Base-by-base conservation (phyloP, 2,113 vertebrate genomes). In the Azemiops feae region DNA sequence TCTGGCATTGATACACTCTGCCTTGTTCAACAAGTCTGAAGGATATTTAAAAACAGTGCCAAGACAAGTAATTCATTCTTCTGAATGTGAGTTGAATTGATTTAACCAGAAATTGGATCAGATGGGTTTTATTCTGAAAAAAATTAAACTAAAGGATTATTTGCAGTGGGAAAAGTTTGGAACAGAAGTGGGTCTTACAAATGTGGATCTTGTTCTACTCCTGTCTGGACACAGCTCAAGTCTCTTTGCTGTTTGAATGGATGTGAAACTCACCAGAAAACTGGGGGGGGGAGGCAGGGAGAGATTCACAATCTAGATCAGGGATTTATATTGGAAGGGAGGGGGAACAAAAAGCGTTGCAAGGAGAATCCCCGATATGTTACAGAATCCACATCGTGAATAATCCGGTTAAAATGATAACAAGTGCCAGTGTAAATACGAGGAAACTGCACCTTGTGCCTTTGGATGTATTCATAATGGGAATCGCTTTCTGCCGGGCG, bases 341-440 rank as follows among this genome's bases (percentile, higher is more conserved):
- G 27, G 18, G 16, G n/a, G 45, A 7, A 69, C 39, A 16, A 58
- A n/a, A 54, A 69, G 47, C 10, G 12, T 5, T 9, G 89, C 58
- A 47, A 47, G 39, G 58, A 57, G 92, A 88, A 91, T 47, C 81
- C 92, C 81, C 18, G 81, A 91, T 74, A 69, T 47, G 89, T 74
- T 91, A 69, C 89, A 69, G 90, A 91, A 93, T 87, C 92, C 89
- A 87, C 92, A 43, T 87, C 12, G 81, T 60, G 89, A 87, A 91
- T 91, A 91, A 93, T 91, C 92, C 89, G 89, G 92, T 93, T 87
- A 74, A 92, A 93, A 91, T 87, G 85, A 91, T 91, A 91, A 91
- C 92, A 69, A 64, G 89, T 0, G 89, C 85, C 85, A 45, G 89
- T 69, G 92, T 93, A 54, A 93, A 90, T 54, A 87, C 18, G 25